Evolutionary conservation across 2,797 vertebrate genomes (phyloP).

Genomic region (Semaprochilodus insignis): DNA sequence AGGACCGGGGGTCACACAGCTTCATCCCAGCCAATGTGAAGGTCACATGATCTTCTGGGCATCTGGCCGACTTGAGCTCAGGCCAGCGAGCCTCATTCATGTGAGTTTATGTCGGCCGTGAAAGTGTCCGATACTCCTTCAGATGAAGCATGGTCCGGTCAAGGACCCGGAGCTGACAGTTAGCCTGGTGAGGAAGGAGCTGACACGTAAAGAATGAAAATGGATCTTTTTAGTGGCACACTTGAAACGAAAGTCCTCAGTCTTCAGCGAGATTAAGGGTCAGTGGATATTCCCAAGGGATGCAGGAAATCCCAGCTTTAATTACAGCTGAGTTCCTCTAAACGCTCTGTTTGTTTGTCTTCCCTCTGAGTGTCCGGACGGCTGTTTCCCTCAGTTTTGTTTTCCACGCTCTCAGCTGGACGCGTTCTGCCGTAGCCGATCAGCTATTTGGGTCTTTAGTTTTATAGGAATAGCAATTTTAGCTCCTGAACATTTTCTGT

Average conservation of each 20-base stretch:
- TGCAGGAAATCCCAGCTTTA: conserved; percentile 46
- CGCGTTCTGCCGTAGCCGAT: background rate
- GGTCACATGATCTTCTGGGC: conserved; percentile 64
- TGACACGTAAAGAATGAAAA: background rate
- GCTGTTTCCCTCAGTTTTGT: conserved; percentile 29
- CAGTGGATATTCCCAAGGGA: conserved; percentile 8
- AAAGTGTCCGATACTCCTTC: background rate
- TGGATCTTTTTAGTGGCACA: background rate
- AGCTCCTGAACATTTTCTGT: no score
- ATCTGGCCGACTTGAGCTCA: conserved; percentile 41
- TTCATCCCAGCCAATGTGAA: conserved; percentile 54
- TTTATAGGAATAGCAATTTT: background rate
- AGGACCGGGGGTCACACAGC: conserved; percentile 57
- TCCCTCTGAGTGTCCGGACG: conserved; percentile 3
- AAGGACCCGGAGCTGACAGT: background rate
- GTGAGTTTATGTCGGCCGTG: conserved; percentile 19
- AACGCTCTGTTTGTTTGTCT: conserved; percentile 40
- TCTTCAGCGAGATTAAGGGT: conserved; percentile 20
- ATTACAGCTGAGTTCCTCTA: conserved; percentile 13
- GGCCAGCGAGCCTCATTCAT: conserved; percentile 19
- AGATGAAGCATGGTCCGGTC: background rate
- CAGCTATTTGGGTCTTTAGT: conserved; percentile 6
- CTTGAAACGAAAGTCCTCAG: conserved; percentile 15
- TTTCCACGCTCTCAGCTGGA: background rate
- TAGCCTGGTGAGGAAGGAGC: background rate